These are phyloP conservation scores for Amphipyra tragopoginis DNA, from an alignment of 2,888 invertebrate genomes.

Conservation along the genomic window DNA sequence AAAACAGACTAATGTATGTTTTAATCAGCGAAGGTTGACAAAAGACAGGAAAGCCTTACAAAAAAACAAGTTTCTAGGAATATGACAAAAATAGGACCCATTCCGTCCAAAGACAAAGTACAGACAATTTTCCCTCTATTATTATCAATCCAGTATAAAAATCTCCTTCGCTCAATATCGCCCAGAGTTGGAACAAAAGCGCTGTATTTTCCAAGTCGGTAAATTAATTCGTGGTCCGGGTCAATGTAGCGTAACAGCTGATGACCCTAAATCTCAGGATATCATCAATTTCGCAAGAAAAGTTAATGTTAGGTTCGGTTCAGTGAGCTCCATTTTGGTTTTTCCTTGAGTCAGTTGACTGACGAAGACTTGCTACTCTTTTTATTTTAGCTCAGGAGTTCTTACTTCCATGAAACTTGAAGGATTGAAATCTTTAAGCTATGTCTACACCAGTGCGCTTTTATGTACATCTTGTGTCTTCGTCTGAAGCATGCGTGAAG, in stretches of 20 bases:
- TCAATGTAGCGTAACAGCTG: constrained; percentile 71
- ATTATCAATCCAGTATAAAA: neutral
- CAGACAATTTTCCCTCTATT: too few species aligned
- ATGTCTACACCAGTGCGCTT: too few species aligned
- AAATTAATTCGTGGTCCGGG: constrained; percentile 67
- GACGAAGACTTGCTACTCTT: constrained; percentile 13
- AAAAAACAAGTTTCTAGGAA: too few species aligned
- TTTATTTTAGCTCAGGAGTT: neutral
- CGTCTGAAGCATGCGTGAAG: too few species aligned
- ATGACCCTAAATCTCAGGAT: constrained; percentile 70
- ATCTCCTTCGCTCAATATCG: constrained; percentile 34
- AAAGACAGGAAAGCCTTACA: too few species aligned
- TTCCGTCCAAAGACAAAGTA: too few species aligned
- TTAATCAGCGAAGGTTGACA: too few species aligned
- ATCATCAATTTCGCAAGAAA: constrained; percentile 59
- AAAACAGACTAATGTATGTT: too few species aligned
- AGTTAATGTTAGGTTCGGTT: constrained; percentile 63
- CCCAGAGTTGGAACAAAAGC: constrained; percentile 54
- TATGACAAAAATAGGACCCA: too few species aligned
- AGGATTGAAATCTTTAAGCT: too few species aligned
- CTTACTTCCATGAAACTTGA: too few species aligned
- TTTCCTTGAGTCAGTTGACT: constrained; percentile 33
- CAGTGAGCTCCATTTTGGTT: constrained; percentile 57
- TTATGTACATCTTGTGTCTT: too few species aligned
- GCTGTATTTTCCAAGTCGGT: constrained; percentile 65